Base-by-base conservation (phyloP, 2,113 vertebrate genomes). In the Oxyura jamaicensis region DNA sequence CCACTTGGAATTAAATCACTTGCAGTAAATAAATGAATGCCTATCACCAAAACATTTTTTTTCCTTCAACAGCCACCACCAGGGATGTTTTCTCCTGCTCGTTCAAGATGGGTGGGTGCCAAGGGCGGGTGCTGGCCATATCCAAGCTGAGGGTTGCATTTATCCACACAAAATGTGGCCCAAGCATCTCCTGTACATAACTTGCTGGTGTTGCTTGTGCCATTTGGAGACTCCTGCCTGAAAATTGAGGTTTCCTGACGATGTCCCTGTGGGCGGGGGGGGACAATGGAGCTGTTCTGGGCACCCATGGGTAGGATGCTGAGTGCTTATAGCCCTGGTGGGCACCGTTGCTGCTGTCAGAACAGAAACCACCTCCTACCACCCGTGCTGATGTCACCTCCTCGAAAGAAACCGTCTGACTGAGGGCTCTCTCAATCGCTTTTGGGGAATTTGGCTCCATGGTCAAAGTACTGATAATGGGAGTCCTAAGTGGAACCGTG, bases 361-460 rank as follows among this genome's bases (percentile, higher is more conserved):
- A 95, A 66, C 75, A 96, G 91, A 97, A 97, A 67, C 86, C 73
- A 53, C n/a, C 88, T 66, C 9, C 92, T 50, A 86, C 71, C 76
- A 50, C 55, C 72, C 8, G n/a, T 85, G 59, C 71, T 86, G 77
- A 90, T 88, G 63, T 85, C 91, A 95, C 29, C 82, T 74, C 42
- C 48, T 33, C 5, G 23, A 63, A 88, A 65, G 74, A 83, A 78
- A 81, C 88, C 63, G 91, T 82, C 60, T 90, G 55, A 95, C 83
- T 23, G 35, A 60, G 52, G 85, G 68, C 77, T 29, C 72, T 46
- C 3, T n/a, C 29, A 75, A 35, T 6, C 3, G 18, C 46, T 72
- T 44, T 31, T 8, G 94, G 97, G 97, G 95, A 97, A 96, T 97
- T 95, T 33, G 8, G 59, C 79, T 73, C 71, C 11, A 12, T 44